phyloP scores from a whole-genome alignment of 2,797 vertebrate genomes.

The Clarias pachynema region DNA sequence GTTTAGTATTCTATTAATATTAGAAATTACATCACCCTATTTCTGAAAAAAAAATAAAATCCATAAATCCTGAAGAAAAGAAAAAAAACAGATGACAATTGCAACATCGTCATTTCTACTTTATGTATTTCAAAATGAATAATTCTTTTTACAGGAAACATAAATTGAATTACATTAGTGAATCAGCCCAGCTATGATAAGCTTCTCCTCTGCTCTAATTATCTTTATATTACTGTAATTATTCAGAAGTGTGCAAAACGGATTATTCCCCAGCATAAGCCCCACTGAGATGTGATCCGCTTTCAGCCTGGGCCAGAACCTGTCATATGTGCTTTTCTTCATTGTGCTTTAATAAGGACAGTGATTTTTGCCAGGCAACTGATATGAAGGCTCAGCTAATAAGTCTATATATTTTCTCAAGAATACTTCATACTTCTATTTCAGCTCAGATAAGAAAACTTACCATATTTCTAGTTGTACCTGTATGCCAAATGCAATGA shows the following conservation, averaged over 20 bases:
- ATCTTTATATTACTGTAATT: slow-evolving; percentile 78
- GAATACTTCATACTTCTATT: not conserved
- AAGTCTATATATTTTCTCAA: not conserved
- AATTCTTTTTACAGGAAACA: slow-evolving; percentile 74
- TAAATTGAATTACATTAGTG: slow-evolving; percentile 73
- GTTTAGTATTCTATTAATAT: slow-evolving; percentile 64
- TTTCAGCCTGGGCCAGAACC: slow-evolving; percentile 52
- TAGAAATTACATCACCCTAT: slow-evolving; percentile 60
- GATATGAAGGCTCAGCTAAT: not conserved
- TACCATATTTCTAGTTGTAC: not conserved
- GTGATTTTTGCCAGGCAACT: slow-evolving; percentile 45
- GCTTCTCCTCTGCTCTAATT: slow-evolving; percentile 71
- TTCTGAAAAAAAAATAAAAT: slow-evolving; percentile 46
- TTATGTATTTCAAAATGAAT: slow-evolving; percentile 67
- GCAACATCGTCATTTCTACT: slow-evolving; percentile 60
- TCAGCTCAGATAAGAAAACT: not conserved
- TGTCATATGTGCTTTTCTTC: slow-evolving; percentile 61
- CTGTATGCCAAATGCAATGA: not conserved
- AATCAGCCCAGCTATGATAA: slow-evolving; percentile 69
- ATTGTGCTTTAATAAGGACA: slow-evolving; percentile 67
- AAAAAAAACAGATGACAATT: too few relatives aligned
- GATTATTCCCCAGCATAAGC: slow-evolving; percentile 67
- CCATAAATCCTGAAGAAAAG: too few relatives aligned
- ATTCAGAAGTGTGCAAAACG: slow-evolving; percentile 75
- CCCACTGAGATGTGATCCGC: slow-evolving; percentile 52